Base-by-base conservation (phyloP, 2,888 invertebrate genomes). In the Timema cristinae region DNA sequence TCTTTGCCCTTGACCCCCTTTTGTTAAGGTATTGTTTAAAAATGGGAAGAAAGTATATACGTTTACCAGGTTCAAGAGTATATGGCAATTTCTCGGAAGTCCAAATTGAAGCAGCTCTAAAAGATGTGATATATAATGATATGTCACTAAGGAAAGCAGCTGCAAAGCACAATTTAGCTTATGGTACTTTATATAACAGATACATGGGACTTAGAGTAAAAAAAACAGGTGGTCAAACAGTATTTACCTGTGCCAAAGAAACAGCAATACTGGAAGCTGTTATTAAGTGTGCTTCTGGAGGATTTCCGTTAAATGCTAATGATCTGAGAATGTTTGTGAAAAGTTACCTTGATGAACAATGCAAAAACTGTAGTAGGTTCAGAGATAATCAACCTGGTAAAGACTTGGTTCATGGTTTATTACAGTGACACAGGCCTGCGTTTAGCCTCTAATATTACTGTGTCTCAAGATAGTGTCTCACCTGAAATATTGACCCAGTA, bases 361-460 rank as follows among this genome's bases (percentile, higher is more conserved):
- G 15, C n/a, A 32, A 6, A 32, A 15, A 63, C 7, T 63, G 63
- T 4, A 63, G 32, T 32, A 63, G 32, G 63, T 63, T 63, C 63
- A 63, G 63, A 63, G 56, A 6, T 63, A 63, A 63, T 63, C 32
- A 2, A 0, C 63, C 63, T 16, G 32, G 63, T 8, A 63, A 63
- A 32, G 16, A 63, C 13, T 63, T 9, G 63, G 63, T 63, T 32
- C 0, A 8, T 7, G 7, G 32, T 16, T 15, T 63, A 63, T 16
- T 68, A 32, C 51, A 32, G 51, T 52, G 52, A 13, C n/a, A 68
- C 15, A n/a, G 50, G 51, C 10, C 68, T 16, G 9, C 2, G 52
- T 16, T 16, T 68, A 16, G 68, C 68, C 7, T 68, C 68, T 16
- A 68, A 68, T 68, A 16, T 68, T 16, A 68, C n/a, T n/a, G 32